Conservation (phyloP, 2,113 vertebrate species). For the Sebastes fasciatus region DNA sequence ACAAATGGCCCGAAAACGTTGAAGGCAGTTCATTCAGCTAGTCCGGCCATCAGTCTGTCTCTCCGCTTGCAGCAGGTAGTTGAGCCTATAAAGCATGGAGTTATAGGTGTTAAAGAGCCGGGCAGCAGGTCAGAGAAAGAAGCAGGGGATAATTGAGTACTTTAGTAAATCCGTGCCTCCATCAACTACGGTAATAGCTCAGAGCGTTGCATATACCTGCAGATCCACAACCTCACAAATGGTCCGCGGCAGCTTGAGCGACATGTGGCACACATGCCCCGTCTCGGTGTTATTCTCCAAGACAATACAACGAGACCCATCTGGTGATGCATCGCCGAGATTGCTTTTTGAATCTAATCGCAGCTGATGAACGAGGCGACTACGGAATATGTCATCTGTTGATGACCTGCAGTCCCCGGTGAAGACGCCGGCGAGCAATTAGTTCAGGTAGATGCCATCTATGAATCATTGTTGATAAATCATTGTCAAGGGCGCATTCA, state of each 20-base stretch:
- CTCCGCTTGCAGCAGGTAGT: constrained; percentile 71
- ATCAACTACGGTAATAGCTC: constrained; percentile 65
- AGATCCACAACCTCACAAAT: constrained; percentile 34
- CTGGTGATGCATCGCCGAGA: constrained; percentile 70
- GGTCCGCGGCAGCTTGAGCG: constrained; percentile 53
- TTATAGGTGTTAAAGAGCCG: constrained; percentile 75
- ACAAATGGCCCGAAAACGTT: constrained; percentile 76
- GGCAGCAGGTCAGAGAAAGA: constrained; percentile 69
- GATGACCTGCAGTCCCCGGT: constrained; percentile 66
- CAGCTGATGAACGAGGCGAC: constrained; percentile 78
- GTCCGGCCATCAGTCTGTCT: constrained; percentile 77
- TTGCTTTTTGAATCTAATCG: constrained; percentile 78
- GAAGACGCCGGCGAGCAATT: constrained; percentile 67
- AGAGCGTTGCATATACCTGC: constrained; percentile 53
- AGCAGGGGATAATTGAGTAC: constrained; percentile 74
- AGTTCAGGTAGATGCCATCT: constrained; percentile 73
- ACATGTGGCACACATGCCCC: constrained; percentile 57
- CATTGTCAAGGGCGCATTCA: constrained; percentile 67
- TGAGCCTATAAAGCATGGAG: constrained; percentile 77
- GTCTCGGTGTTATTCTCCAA: constrained; percentile 64
- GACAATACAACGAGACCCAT: constrained; percentile 73
- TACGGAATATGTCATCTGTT: constrained; percentile 74
- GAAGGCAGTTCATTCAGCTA: constrained; percentile 80
- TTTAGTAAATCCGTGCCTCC: constrained; percentile 74
- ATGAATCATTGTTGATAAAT: constrained; percentile 76